Conservation (phyloP, 30 jellyfish, hydroid and myxozoan genomes). For the Morbakka virulenta region DNA sequence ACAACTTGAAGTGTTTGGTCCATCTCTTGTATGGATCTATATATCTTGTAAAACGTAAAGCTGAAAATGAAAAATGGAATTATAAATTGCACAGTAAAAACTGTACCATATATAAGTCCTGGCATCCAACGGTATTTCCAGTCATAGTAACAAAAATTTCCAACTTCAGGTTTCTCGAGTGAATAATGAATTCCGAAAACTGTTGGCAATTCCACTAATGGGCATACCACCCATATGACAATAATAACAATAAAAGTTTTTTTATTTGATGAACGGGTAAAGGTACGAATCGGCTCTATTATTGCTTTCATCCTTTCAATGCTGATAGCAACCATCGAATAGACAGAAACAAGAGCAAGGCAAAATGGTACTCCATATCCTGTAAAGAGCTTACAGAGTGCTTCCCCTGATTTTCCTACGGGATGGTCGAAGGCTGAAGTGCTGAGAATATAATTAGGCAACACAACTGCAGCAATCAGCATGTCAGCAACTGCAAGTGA, state of each 20-base stretch:
- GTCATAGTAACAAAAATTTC: conserved; percentile 42
- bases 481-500: conserved; percentile 70
- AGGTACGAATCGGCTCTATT: conserved; percentile 39
- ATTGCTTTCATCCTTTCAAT: conserved; percentile 71
- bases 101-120: conserved; percentile 10
- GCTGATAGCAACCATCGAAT: conserved; percentile 62
- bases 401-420: conserved; percentile 38
- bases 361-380: conserved; percentile 68
- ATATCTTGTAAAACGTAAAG: conserved; percentile 38
- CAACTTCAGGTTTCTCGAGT: conserved; percentile 22
- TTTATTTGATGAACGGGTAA: background rate
- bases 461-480: conserved; percentile 17
- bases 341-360: conserved; percentile 68
- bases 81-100: conserved; percentile 31
- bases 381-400: conserved; percentile 55
- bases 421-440: conserved; percentile 63
- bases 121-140: conserved; percentile 4
- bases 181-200: conserved; percentile 34
- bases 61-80: conserved; percentile 51
- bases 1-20: background rate
- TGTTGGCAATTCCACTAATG: conserved; percentile 58
- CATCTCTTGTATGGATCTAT: conserved; percentile 9
- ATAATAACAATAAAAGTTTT: background rate
- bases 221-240: conserved; percentile 21
- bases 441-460: conserved; percentile 64